These are phyloP conservation scores for Phrixothrix hirtus DNA, from an alignment of 2,888 invertebrate genomes.

Conservation along the genomic window DNA sequence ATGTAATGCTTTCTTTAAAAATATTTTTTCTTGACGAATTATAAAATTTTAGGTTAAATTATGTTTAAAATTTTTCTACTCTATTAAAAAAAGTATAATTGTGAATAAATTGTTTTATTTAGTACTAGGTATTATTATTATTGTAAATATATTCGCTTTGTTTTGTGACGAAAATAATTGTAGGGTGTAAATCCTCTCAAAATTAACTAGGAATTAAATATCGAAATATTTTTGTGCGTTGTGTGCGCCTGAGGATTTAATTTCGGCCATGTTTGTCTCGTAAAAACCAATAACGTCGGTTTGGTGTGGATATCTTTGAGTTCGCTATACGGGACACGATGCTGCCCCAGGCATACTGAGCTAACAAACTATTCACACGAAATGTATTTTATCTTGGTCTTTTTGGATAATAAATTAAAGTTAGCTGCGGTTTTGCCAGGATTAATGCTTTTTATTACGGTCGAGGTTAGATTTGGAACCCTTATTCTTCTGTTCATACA, in stretches of 20 bases:
- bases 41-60: too few species aligned
- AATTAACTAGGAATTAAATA: conserved; percentile 56
- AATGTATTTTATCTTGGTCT: conserved; percentile 48
- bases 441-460: conserved; percentile 32
- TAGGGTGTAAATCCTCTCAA: conserved; percentile 43
- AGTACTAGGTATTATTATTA: too few species aligned
- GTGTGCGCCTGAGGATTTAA: conserved; percentile 55
- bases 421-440: conserved; percentile 45
- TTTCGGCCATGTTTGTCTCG: conserved; percentile 57
- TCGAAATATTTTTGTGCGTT: conserved; percentile 56
- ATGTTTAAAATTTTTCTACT: too few species aligned
- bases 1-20: too few species aligned
- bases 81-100: background rate
- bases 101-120: background rate
- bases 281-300: conserved; percentile 55
- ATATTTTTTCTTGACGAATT: too few species aligned
- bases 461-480: conserved; percentile 12
- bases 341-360: conserved; percentile 34
- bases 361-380: conserved; percentile 49
- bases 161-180: conserved; percentile 30
- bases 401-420: conserved; percentile 47
- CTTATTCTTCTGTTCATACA: too few species aligned
- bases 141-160: conserved; percentile 14
- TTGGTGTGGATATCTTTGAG: conserved; percentile 36
- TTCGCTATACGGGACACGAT: conserved; percentile 38